These are phyloP conservation scores for Sebastes cheni DNA, from an alignment of 2,797 vertebrate species.

Conservation along the genomic window DNA sequence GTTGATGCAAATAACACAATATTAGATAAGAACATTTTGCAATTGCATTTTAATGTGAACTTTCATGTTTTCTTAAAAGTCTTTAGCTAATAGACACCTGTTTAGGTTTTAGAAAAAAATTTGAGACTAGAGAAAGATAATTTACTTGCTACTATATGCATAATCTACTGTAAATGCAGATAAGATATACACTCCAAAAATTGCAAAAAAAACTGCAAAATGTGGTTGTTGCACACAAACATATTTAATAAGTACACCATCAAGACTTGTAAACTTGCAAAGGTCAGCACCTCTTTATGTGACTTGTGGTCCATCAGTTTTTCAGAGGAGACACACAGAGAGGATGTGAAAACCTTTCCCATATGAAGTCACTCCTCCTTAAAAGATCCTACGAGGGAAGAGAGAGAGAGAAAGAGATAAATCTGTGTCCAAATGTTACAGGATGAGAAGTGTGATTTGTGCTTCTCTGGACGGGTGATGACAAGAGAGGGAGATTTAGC, in stretches of 20 bases:
- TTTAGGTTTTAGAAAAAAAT: not conserved
- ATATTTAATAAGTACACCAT: not conserved
- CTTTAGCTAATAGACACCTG: not conserved
- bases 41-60: not conserved
- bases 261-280: not conserved
- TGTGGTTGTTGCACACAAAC: not conserved
- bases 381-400: not conserved
- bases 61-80: not conserved
- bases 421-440: not conserved
- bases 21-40: not conserved
- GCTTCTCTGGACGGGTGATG: not conserved
- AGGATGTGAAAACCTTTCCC: slow-evolving; percentile 12
- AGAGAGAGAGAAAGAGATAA: not conserved
- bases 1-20: not conserved
- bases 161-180: not conserved
- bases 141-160: not conserved
- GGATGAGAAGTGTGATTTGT: not conserved
- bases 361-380: not conserved
- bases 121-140: not conserved
- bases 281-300: not conserved
- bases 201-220: not conserved
- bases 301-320: not conserved
- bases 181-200: not conserved
- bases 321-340: not conserved
- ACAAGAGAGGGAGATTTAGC: not conserved